A percentile compares a stretch with the other conserved stretches of the same genome.
Conservation (phyloP, 2,113 vertebrate species). For the Hystrix brachyura region DNA sequence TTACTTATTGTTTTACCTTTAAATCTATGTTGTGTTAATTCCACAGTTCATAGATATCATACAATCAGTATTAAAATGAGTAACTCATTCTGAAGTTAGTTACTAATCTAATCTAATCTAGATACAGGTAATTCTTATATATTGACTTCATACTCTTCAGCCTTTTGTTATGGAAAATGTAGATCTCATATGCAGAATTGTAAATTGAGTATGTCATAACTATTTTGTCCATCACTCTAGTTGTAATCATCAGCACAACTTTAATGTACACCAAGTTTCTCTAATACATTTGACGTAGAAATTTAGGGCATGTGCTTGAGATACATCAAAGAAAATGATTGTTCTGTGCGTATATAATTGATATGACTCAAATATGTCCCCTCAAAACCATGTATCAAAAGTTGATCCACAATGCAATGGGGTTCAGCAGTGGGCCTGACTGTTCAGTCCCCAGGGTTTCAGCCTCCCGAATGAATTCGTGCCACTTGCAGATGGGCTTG, state of each 20-base stretch:
- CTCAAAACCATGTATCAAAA: neutral
- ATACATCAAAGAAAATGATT: neutral
- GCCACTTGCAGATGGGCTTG: neutral
- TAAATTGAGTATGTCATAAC: neutral
- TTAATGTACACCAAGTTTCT: neutral
- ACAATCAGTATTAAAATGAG: neutral
- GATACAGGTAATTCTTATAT: neutral
- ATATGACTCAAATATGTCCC: neutral
- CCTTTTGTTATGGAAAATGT: neutral
- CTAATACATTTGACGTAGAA: neutral
- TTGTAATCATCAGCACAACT: neutral
- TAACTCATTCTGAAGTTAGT: no score
- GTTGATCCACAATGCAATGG: neutral
- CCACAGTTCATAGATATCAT: neutral
- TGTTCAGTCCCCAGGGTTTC: neutral
- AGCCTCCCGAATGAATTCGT: neutral
- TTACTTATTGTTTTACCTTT: neutral
- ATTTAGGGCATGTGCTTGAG: neutral
- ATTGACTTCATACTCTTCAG: neutral
- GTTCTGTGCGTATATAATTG: neutral
- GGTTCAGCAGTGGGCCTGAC: no score
- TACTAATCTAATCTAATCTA: neutral
- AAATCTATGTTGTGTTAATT: neutral
- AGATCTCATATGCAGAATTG: neutral
- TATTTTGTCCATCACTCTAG: neutral